phyloP scores from a whole-genome alignment of 2,113 vertebrate genomes.

The Rhombomys opimus region DNA sequence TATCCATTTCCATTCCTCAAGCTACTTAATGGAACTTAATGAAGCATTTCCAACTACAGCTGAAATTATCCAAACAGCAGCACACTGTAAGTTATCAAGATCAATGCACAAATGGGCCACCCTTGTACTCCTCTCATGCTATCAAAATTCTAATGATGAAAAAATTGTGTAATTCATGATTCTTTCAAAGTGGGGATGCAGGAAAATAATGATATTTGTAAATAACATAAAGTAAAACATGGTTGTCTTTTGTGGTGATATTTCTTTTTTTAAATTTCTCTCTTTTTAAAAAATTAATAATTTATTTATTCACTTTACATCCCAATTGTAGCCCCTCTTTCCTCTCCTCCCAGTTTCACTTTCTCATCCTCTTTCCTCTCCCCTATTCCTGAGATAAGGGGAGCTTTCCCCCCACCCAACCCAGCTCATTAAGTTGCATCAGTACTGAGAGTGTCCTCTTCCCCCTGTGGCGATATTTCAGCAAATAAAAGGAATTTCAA shows the following conservation, averaged over 20 bases:
- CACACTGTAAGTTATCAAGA: constrained; percentile 17
- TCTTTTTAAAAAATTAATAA: too few relatives aligned
- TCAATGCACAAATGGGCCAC: neutral
- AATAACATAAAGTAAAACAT: neutral
- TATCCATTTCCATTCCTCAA: constrained; percentile 25
- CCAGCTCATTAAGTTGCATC: too few relatives aligned
- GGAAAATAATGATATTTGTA: constrained; percentile 9
- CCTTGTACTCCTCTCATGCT: neutral
- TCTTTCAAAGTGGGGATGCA: neutral
- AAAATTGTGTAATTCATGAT: neutral
- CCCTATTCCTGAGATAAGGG: too few relatives aligned
- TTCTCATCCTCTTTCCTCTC: too few relatives aligned
- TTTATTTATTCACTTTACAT: too few relatives aligned
- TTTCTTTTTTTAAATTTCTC: too few relatives aligned
- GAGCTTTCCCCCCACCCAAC: too few relatives aligned
- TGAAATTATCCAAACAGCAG: constrained; percentile 57
- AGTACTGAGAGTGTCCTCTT: too few relatives aligned
- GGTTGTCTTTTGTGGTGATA: neutral
- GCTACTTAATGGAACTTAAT: constrained; percentile 66
- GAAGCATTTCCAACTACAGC: constrained; percentile 59
- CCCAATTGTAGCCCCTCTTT: too few relatives aligned
- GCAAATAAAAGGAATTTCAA: neutral
- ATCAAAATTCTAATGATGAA: neutral
- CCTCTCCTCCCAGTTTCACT: too few relatives aligned
- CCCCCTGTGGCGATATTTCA: neutral